Percentiles rank a stretch among this genome's conserved stretches.
Evolutionary conservation across 2,113 vertebrate genomes (phyloP).

Genomic region (Anoplopoma fimbria): DNA sequence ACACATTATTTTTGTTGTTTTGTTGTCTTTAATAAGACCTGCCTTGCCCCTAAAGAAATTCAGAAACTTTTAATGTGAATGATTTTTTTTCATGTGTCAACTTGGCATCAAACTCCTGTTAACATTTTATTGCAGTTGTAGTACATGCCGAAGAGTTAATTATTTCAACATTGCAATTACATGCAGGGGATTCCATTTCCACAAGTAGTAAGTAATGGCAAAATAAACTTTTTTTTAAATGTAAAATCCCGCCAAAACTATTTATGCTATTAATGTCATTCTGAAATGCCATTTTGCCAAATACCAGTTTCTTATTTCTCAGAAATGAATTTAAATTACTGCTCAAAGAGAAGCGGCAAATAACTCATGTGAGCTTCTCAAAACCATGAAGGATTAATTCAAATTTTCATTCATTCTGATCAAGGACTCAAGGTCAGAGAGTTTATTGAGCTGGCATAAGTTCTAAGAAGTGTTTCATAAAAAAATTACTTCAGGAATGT

Average conservation of each 20-base stretch:
- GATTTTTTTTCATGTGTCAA: neutral
- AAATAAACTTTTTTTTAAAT: neutral
- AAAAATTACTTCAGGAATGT: neutral
- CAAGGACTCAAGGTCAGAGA: neutral
- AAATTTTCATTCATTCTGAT: neutral
- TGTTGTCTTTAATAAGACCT: neutral
- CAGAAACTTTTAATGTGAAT: neutral
- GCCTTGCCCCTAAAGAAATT: neutral
- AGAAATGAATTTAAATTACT: neutral
- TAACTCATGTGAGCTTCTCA: neutral
- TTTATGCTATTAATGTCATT: neutral
- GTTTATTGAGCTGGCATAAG: neutral
- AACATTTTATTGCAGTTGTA: slow-evolving; percentile 9
- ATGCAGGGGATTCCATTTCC: neutral
- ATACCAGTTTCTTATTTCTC: slow-evolving; percentile 12
- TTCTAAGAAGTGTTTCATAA: neutral
- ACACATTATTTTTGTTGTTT: neutral
- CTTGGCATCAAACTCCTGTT: neutral
- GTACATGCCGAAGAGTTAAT: neutral
- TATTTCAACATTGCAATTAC: neutral
- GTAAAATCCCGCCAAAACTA: neutral
- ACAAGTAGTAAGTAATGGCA: neutral
- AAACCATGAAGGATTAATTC: neutral
- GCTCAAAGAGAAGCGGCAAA: neutral
- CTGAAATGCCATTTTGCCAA: neutral